Base-by-base conservation (phyloP, 2,888 invertebrate genomes). In the Spilosoma lubricipeda region DNA sequence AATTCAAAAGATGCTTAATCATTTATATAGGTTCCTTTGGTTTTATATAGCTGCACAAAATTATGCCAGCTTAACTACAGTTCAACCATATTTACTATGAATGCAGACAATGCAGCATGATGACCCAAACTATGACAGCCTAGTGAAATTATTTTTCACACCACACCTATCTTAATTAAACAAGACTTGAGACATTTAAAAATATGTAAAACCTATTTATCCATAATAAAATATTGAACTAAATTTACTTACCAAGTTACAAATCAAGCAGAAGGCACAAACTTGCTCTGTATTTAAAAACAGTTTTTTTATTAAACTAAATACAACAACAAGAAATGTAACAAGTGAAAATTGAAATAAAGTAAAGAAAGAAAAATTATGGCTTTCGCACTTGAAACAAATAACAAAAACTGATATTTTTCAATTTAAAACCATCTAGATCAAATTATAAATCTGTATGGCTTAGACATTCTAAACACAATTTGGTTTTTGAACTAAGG, bases 401-500 rank as follows among this genome's bases (percentile, higher is more conserved):
- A 92, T 86, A 93, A 94, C 92, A 94, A 94, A 94, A 94, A 93
- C 89, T 93, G 86, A 82, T 82, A 59, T 64, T 73, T 80, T 77
- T 15, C 70, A 77, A 72, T 69, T 77, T 42, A 71, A 15, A 80
- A 76, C 94, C 93, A 88, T 85, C 93, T 92, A 83, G 94, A 93
- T 92, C 86, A 73, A 20, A 48, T 52, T 18, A 1, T 4, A 80
- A 90, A 92, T 93, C 94, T 90, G 90, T 78, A 30, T 82, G 91
- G 90, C 72, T 63, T 30, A 80, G 72, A 74, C 72, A 81, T 82
- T 85, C 83, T 75, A 82, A 86, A 85, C 78, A 80, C 70, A 73
- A 64, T 74, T 56, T 48, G 36, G 45, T 23, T 33, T 45, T 67
- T 30, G 42, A 42, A 27, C 42, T 59, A 36, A 45, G 27, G 30